Evolutionary conservation across 1,140 invertebrate genomes (phyloP).

Genomic region (Caerostris darwini): DNA sequence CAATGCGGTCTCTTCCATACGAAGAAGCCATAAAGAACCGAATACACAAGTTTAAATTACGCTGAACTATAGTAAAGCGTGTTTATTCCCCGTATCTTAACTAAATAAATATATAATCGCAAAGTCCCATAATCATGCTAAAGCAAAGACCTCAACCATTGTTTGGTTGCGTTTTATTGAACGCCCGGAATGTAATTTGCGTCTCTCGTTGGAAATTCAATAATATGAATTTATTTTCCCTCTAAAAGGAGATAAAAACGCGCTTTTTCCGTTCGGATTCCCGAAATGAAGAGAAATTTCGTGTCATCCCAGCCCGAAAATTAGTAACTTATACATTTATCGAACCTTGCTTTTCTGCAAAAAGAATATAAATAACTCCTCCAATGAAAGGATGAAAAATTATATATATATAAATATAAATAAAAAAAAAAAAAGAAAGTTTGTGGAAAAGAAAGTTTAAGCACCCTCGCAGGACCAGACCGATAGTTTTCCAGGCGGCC

Average conservation of each 20-base stretch:
- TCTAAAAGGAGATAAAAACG: not conserved
- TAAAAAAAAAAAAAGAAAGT: conserved; percentile 5
- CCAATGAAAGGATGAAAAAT: not conserved
- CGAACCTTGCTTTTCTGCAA: not conserved
- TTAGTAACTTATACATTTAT: conserved; percentile 66
- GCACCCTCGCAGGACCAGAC: conserved; percentile 40
- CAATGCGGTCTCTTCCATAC: not conserved
- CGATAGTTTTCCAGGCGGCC: conserved; percentile 28
- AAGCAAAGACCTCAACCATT: not conserved
- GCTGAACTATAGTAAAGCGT: not conserved
- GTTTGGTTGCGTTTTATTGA: not conserved
- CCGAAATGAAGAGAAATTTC: conserved; percentile 42
- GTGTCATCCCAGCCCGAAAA: conserved; percentile 34
- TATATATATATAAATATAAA: no score
- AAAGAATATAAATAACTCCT: conserved; percentile 49
- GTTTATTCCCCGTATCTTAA: not conserved
- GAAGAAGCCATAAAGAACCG: not conserved
- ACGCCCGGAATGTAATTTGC: not conserved
- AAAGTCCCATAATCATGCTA: not conserved
- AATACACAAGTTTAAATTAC: not conserved
- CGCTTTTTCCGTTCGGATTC: not conserved
- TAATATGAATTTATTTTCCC: conserved; percentile 39
- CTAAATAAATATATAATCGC: not conserved
- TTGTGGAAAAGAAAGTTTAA: conserved; percentile 62
- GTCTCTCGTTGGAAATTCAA: conserved; percentile 31